Evolutionary conservation across 2,888 invertebrate genomes (phyloP).

Genomic region (Mamestra brassicae): DNA sequence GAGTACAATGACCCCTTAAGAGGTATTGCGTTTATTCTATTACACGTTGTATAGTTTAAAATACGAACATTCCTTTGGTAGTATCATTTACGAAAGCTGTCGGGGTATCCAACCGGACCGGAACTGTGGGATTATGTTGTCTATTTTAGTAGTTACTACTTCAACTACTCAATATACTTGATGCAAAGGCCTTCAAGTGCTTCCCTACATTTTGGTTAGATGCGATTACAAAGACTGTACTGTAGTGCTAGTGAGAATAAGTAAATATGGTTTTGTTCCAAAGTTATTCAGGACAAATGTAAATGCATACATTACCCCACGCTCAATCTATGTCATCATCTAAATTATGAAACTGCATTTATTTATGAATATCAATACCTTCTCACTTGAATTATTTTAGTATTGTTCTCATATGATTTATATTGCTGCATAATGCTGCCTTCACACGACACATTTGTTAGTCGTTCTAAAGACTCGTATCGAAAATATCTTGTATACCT

Average conservation of each 20-base stretch:
- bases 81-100: neutral
- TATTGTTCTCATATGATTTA: constrained; percentile 31
- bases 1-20: too few species aligned
- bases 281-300: constrained; percentile 28
- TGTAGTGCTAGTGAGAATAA: neutral
- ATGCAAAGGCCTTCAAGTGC: constrained; percentile 19
- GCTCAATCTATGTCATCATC: constrained; percentile 11
- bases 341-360: constrained; percentile 25
- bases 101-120: neutral
- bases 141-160: neutral
- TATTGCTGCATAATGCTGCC: neutral
- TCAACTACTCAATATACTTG: neutral
- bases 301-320: constrained; percentile 25
- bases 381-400: constrained; percentile 33
- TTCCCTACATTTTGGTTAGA: constrained; percentile 1
- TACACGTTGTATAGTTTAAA: too few species aligned
- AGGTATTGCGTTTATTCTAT: too few species aligned
- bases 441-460: constrained; percentile 21
- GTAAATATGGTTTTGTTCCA: constrained; percentile 11
- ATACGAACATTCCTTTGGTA: neutral
- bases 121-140: constrained; percentile 15
- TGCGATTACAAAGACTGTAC: neutral
- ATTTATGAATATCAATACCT: constrained; percentile 38
- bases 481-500: constrained; percentile 26
- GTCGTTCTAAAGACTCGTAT: constrained; percentile 33